Evolutionary conservation across 2,113 vertebrate species (phyloP), one percentile per base, ranked within the genome.

Genomic region (Lepisosteus osseus): DNA sequence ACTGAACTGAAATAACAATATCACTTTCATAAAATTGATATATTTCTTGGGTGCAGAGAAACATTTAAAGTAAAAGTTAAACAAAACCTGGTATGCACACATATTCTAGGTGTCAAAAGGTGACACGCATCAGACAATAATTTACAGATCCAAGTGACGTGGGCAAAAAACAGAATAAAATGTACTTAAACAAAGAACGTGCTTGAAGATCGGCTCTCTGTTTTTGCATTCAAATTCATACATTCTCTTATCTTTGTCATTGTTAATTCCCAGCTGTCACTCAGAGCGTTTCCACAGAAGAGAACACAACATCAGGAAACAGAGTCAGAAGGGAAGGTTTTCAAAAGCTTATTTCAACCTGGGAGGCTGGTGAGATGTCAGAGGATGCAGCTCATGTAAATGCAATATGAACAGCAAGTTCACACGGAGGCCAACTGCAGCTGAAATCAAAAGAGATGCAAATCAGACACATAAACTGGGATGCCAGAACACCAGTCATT

Each of bases 201-300:
- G 59, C 54, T 42, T 67, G 70, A 64, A 61, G 17, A 42, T 69
- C 68, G 74, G 79, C 72, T 67, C 72, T 69, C 72, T 56, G 67
- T 76, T 84, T 85, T 83, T 78, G 77, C 77, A 87, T 88, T 85
- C 81, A 88, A 89, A 88, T 88, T 74, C 69, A 76, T 85, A 74
- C 72, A 43, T 78, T 29, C 54, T 61, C 29, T 17, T 15, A 55
- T 47, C 69, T 89, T 86, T 87, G 85, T 86, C 77, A 71, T 81
- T 72, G 77, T 80, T 87, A 88, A 87, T 86, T 88, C 82, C 82
- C 72, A 82, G 61, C 84, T 83, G 87, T 78, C 86, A 86, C 73
- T 89, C 87, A 88, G 73, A 44, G 66, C 70, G 79, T 62, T 78
- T 78, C 77, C 72, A 54, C 65, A 78, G 80, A 75, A 83, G n/a